Conservation (phyloP, 2,888 invertebrate species). For the Invenusta paracnida region DNA sequence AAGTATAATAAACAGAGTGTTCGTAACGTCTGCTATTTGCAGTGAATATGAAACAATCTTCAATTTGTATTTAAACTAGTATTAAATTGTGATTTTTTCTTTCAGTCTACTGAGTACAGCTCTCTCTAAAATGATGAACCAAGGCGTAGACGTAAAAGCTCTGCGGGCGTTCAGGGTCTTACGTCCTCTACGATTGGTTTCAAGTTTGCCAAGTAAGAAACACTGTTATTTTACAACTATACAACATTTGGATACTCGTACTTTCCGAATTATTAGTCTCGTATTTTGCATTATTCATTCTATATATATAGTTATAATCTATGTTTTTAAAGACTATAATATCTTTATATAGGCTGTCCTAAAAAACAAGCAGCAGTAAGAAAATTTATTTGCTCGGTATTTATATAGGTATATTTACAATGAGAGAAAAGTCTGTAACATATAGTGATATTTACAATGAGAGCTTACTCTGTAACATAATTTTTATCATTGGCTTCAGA, state of each 20-base stretch:
- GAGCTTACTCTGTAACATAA: slow-evolving; percentile 15
- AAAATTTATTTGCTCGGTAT: slow-evolving; percentile 21
- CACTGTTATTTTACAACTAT: slow-evolving; percentile 63
- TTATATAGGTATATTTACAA: slow-evolving; percentile 21
- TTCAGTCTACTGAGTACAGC: slow-evolving; percentile 85
- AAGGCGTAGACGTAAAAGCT: slow-evolving; percentile 90
- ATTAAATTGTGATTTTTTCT: too few species aligned
- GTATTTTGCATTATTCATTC: too few species aligned
- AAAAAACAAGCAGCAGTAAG: not conserved
- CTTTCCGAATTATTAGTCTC: too few species aligned
- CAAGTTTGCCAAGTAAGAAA: slow-evolving; percentile 87
- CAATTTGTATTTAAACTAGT: too few species aligned
- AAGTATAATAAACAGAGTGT: too few species aligned
- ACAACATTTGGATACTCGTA: too few species aligned
- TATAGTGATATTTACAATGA: slow-evolving; percentile 3
- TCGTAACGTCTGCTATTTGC: too few species aligned
- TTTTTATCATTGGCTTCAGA: not conserved
- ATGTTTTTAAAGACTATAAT: too few species aligned
- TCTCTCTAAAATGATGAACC: slow-evolving; percentile 48
- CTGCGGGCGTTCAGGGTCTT: slow-evolving; percentile 94
- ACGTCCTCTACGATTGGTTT: slow-evolving; percentile 90
- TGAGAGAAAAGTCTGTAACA: not conserved
- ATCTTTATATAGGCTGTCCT: not conserved
- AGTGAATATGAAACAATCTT: too few species aligned
- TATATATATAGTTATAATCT: too few species aligned